phyloP scores from a whole-genome alignment of 2,797 vertebrate species.

The Acrossocheilus fasciatus region DNA sequence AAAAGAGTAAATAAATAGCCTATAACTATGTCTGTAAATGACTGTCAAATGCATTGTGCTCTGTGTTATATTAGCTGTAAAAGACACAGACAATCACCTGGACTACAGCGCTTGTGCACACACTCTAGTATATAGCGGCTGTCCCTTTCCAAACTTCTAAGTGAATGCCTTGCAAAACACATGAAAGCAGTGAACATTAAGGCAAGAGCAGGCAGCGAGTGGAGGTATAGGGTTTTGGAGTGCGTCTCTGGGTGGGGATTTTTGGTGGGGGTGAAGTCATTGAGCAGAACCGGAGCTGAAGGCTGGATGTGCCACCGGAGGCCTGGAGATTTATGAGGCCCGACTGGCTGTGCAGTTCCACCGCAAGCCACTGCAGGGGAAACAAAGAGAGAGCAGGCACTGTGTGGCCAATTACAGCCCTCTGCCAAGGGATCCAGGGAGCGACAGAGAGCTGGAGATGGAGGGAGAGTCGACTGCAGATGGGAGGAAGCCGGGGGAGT shows the following conservation, averaged over 20 bases:
- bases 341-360: constrained; percentile 72
- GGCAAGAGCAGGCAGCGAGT: constrained; percentile 32
- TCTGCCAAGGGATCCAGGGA: constrained; percentile 57
- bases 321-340: constrained; percentile 78
- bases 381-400: constrained; percentile 75
- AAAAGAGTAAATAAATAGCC: not conserved
- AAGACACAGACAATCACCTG: not conserved
- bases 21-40: not conserved
- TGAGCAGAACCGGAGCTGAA: constrained; percentile 70
- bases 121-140: not conserved
- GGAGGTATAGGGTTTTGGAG: constrained; percentile 33
- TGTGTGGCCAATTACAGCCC: constrained; percentile 77
- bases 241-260: constrained; percentile 55
- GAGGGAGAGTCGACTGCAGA: constrained; percentile 35
- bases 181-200: constrained; percentile 34
- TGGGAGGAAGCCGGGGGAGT: constrained; percentile 25
- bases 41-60: not conserved
- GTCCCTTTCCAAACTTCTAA: constrained; percentile 20
- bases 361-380: constrained; percentile 76
- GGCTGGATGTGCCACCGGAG: constrained; percentile 71
- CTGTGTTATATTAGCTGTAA: not conserved
- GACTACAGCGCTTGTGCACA: not conserved
- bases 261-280: constrained; percentile 71
- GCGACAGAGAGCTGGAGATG: constrained; percentile 34
- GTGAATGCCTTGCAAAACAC: not conserved